Evolutionary conservation across 2,797 vertebrate species (phyloP).

Genomic region (Crypturellus tataupa): DNA sequence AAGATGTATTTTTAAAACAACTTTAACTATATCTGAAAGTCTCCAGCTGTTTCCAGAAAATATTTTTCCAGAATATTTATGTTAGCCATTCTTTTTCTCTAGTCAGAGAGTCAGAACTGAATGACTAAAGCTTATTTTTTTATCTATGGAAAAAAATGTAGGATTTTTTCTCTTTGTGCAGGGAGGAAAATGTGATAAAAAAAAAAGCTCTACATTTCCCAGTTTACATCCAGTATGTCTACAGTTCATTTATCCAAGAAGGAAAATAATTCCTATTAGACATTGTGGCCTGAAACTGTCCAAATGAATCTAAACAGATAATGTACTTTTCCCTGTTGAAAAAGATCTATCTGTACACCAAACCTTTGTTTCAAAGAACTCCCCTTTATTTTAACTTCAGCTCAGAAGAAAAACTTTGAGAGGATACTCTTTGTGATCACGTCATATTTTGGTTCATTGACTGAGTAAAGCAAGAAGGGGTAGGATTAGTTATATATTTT

Average conservation of each 20-base stretch:
- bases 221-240: conserved; percentile 14
- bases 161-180: not conserved
- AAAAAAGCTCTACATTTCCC: not conserved
- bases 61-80: not conserved
- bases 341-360: conserved; percentile 4
- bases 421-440: not conserved
- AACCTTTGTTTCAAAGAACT: conserved; percentile 20
- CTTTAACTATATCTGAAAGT: not conserved
- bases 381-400: not conserved
- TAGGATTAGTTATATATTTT: not conserved
- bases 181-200: not conserved
- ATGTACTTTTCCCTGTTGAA: not conserved
- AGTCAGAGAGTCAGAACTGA: not conserved
- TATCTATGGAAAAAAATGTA: not conserved
- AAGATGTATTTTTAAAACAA: not conserved
- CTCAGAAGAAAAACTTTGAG: conserved; percentile 14
- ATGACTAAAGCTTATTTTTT: not conserved
- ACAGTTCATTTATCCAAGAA: not conserved
- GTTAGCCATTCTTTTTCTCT: not conserved
- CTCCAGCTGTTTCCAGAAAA: not conserved
- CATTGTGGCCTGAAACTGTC: conserved; percentile 63
- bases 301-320: conserved; percentile 1
- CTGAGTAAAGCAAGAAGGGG: not conserved
- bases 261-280: conserved; percentile 1
- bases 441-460: not conserved